Evolutionary conservation across 2,797 vertebrate genomes (phyloP).

Genomic region (Rhincodon typus): DNA sequence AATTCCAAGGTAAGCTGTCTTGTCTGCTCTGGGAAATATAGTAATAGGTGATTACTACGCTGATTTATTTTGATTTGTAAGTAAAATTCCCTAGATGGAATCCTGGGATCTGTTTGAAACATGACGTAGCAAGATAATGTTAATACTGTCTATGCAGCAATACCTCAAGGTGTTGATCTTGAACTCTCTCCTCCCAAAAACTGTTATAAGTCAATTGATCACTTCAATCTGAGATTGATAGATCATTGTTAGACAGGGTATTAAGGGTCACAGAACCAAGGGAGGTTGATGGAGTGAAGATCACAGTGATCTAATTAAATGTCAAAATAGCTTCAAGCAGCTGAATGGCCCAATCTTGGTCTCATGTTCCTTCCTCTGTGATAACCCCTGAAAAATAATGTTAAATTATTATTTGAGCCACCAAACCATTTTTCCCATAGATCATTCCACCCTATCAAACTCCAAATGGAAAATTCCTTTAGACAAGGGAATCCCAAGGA

Average conservation of each 20-base stretch:
- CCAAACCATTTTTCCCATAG: background rate
- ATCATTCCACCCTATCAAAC: background rate
- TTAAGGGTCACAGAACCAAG: background rate
- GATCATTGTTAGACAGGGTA: too few relatives aligned
- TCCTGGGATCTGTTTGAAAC: background rate
- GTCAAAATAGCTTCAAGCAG: too few relatives aligned
- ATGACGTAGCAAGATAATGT: background rate
- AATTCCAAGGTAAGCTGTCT: constrained; percentile 14
- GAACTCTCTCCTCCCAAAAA: background rate
- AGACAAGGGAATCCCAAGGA: background rate
- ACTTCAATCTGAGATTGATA: background rate
- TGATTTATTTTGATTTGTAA: background rate
- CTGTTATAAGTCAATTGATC: too few relatives aligned
- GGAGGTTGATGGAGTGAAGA: background rate
- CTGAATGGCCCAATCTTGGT: background rate
- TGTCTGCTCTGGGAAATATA: background rate
- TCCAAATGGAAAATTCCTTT: background rate
- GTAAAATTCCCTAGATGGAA: background rate
- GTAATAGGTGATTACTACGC: background rate
- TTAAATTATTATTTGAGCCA: background rate
- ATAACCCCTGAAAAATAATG: background rate
- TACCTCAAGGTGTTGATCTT: background rate
- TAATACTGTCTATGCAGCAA: background rate
- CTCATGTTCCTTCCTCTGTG: background rate
- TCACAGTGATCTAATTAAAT: background rate